Base-by-base conservation (phyloP, 2,797 vertebrate species). In the Miichthys miiuy region DNA sequence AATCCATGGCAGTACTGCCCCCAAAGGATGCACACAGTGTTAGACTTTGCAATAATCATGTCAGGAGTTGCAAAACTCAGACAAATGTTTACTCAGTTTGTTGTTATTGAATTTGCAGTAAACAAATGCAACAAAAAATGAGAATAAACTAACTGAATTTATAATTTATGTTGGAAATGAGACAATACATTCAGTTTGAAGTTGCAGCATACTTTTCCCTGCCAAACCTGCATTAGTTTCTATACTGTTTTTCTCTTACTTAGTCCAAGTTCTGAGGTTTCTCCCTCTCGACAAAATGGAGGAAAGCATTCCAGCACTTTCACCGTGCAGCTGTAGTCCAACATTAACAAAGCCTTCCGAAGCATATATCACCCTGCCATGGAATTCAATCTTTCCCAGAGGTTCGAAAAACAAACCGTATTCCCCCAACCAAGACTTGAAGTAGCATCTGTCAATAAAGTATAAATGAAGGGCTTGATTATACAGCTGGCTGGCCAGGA, bases 401-500 rank as follows among this genome's bases (percentile, higher is more conserved):
- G 92, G 91, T 94, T 93, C 56, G 42, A 81, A 93, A 93, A 91
- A 88, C 79, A 90, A 92, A 92, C 87, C 73, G 44, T 89, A 77
- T 87, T 91, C 83, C 87, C 81, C 68, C 68, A 60, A 87, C 84
- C 87, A 63, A 85, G 85, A 81, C 87, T 89, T 70, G 89, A 91
- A 91, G 91, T 91, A 93, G 93, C 91, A 93, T 95, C 92, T 94
- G 93, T 95, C 95, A 96, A 94, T 95, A 95, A 93, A 90, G 89
- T 82, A 88, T 86, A 94, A 92, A 90, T 91, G 91, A 91, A 92
- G 79, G 83, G 77, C 79, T 89, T 94, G 93, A 93, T 95, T 95
- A 91, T 94, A 93, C 93, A 95, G 92, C 93, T 94, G 92, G 88
- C 89, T 94, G 91, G 91, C 91, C 70, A 5, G 62, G 80, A 90